These are phyloP conservation scores for Lottia scabra DNA, from an alignment of 2,888 invertebrate genomes.

Conservation along the genomic window DNA sequence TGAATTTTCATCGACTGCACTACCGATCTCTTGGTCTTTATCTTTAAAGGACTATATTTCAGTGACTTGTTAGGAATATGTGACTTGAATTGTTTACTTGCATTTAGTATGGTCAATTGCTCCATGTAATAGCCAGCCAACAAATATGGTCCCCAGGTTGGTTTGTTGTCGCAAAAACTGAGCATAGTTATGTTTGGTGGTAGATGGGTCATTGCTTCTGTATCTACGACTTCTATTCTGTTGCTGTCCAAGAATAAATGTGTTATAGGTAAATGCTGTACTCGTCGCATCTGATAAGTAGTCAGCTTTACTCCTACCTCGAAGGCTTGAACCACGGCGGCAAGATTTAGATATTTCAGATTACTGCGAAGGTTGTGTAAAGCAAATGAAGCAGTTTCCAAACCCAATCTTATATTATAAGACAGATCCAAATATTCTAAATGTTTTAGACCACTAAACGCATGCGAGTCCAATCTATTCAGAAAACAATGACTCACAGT, in stretches of 20 bases:
- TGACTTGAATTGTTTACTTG: not conserved
- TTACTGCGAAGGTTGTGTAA: not conserved
- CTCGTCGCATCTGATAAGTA: not conserved
- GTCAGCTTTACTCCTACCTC: not conserved
- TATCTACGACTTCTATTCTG: not conserved
- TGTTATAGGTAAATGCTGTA: not conserved
- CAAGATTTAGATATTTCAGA: not conserved
- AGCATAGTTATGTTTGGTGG: not conserved
- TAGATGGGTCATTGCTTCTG: not conserved
- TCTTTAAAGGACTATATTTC: not conserved
- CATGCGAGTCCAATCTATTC: not conserved
- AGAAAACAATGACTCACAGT: conserved; percentile 1
- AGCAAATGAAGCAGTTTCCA: not conserved
- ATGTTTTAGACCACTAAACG: not conserved
- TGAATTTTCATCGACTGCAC: too few species aligned
- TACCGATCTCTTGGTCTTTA: not conserved
- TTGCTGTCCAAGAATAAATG: conserved; percentile 2
- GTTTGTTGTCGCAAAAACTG: not conserved
- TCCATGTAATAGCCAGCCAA: not conserved
- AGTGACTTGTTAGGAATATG: not conserved
- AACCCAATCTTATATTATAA: not conserved
- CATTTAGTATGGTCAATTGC: not conserved
- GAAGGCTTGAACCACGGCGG: not conserved
- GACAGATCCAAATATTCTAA: not conserved
- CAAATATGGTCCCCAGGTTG: conserved; percentile 1